Evolutionary conservation across 2,113 vertebrate genomes (phyloP).

Genomic region (Morphnarchus princeps): DNA sequence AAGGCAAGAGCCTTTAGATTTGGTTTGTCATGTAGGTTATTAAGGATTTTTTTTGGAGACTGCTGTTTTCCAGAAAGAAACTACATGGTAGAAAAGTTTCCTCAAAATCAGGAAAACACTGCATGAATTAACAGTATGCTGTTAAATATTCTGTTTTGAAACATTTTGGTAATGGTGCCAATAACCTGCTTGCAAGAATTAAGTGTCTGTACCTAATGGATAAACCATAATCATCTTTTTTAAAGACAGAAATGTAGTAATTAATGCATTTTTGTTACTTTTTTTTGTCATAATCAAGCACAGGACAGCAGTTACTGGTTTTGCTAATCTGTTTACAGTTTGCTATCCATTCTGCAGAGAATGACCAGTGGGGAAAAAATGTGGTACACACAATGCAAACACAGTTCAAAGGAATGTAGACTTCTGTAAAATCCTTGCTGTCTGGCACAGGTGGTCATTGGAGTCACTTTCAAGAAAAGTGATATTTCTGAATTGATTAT

Average conservation of each 20-base stretch:
- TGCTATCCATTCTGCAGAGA: not conserved
- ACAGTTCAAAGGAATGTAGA: not conserved
- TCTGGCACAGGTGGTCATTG: not conserved
- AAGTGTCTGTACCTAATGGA: not conserved
- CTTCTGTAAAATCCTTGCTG: not conserved
- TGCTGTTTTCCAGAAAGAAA: not conserved
- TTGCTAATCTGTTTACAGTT: not conserved
- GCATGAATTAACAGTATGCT: not conserved
- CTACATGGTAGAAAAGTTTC: not conserved
- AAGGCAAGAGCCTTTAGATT: not conserved
- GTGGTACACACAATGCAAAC: not conserved
- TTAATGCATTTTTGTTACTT: not conserved
- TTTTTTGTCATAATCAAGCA: not conserved
- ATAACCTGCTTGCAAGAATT: not conserved
- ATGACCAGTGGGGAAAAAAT: not conserved
- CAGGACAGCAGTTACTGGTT: not conserved
- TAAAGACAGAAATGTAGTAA: not conserved
- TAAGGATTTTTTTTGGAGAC: not conserved
- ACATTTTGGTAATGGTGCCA: not conserved
- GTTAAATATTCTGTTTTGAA: not conserved
- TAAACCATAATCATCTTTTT: not conserved
- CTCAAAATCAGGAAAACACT: not conserved
- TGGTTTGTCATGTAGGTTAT: fast-evolving
- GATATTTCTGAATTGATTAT: not conserved
- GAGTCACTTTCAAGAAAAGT: not conserved